These are phyloP conservation scores for Ptilodon capucinus DNA, from an alignment of 2,888 invertebrate species.

Conservation along the genomic window DNA sequence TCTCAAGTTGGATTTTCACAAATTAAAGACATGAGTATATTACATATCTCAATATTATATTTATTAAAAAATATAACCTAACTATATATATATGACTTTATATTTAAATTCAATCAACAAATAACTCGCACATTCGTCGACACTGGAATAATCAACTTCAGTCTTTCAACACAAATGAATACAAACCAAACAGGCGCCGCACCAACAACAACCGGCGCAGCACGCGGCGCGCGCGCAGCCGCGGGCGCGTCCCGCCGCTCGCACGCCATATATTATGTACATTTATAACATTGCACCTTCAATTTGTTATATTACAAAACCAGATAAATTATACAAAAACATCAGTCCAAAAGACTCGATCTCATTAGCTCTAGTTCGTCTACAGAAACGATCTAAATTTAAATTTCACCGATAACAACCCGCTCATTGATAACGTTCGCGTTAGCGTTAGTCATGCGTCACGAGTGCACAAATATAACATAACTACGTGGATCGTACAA, in stretches of 20 bases:
- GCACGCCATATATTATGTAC: constrained; percentile 47
- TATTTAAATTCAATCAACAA: constrained; percentile 82
- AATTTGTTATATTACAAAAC: constrained; percentile 60
- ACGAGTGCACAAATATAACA: constrained; percentile 30
- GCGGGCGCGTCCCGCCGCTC: constrained; percentile 11
- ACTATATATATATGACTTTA: constrained; percentile 83
- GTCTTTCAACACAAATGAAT: constrained; percentile 79
- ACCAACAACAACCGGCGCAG: constrained; percentile 58
- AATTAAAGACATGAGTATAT: constrained; percentile 59
- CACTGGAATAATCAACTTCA: constrained; percentile 81
- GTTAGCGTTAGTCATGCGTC: constrained; percentile 37
- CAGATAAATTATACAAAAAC: constrained; percentile 67
- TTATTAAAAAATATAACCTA: constrained; percentile 83
- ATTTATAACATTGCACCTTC: constrained; percentile 80
- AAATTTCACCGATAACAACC: constrained; percentile 45
- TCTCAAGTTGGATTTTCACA: neutral
- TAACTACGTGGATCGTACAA: constrained; percentile 45
- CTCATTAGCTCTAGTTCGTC: constrained; percentile 39
- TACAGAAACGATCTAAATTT: constrained; percentile 38
- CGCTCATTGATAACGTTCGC: constrained; percentile 47
- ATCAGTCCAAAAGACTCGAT: constrained; percentile 57
- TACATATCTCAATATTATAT: constrained; percentile 83
- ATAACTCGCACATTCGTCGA: constrained; percentile 78
- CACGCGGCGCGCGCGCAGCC: constrained; percentile 53
- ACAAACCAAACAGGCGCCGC: constrained; percentile 63